These are phyloP conservation scores for Acropora tenuis DNA, from an alignment of 64 coral and sea anemone genomes.

Conservation along the genomic window DNA sequence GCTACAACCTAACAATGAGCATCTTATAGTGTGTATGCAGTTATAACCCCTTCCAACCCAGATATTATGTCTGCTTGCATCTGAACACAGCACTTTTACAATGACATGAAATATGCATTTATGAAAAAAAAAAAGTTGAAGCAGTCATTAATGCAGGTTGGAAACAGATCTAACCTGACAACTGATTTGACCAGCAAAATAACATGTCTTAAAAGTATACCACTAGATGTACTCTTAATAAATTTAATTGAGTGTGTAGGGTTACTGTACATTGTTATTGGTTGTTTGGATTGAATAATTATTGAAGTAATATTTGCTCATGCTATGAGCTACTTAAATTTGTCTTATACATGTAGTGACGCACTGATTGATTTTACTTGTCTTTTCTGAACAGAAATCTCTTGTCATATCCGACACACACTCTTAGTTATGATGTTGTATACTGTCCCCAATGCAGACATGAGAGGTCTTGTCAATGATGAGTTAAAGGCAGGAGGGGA, in stretches of 20 bases:
- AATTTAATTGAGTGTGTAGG: background rate
- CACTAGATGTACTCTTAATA: background rate
- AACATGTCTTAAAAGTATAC: background rate
- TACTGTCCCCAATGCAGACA: slow-evolving; percentile 51
- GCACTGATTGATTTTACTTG: slow-evolving; percentile 3
- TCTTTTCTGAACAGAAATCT: slow-evolving; percentile 50
- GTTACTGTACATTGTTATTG: background rate
- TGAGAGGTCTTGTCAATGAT: slow-evolving; percentile 69
- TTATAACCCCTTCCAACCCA: background rate
- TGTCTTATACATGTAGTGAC: background rate
- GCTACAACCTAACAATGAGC: background rate
- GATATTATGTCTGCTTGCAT: background rate
- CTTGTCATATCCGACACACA: slow-evolving; percentile 47
- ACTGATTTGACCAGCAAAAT: background rate
- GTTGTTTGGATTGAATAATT: background rate
- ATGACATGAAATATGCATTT: background rate
- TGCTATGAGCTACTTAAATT: background rate
- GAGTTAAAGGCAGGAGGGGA: slow-evolving; percentile 70
- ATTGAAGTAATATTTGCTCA: background rate
- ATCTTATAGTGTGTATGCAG: background rate
- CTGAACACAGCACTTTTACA: background rate
- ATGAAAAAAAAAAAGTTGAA: background rate
- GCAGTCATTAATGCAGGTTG: background rate
- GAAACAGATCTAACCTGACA: background rate
- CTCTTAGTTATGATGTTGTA: slow-evolving; percentile 64